A percentile compares a stretch with the other conserved stretches of the same genome.
Evolutionary conservation across 2,113 vertebrate genomes (phyloP).

Genomic region (Peromyscus californicus): DNA sequence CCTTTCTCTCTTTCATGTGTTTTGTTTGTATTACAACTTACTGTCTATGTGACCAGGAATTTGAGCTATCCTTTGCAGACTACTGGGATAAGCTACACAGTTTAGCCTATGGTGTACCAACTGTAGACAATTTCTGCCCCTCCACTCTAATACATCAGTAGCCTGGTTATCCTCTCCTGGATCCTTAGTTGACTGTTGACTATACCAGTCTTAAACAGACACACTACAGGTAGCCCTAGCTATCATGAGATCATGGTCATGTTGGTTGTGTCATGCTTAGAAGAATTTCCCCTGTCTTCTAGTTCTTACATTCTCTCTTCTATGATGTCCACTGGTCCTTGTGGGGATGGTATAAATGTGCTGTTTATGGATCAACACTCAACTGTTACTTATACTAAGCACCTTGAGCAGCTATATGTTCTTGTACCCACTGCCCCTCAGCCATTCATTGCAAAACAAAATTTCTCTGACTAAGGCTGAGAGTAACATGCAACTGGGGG

Average conservation of each 20-base stretch:
- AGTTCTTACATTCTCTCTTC: not conserved
- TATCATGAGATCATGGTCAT: not conserved
- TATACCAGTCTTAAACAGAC: not conserved
- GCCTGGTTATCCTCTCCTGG: not conserved
- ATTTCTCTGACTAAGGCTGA: not conserved
- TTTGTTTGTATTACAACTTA: no score
- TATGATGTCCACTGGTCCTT: not conserved
- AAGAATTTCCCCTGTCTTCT: not conserved
- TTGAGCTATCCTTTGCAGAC: not conserved
- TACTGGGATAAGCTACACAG: not conserved
- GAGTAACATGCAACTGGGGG: not conserved
- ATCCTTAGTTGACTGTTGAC: not conserved
- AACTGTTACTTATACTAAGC: not conserved
- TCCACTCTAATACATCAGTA: not conserved
- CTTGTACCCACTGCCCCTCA: not conserved
- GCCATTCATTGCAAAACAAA: not conserved
- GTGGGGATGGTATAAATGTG: no score
- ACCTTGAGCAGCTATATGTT: not conserved
- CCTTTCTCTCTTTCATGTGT: not conserved
- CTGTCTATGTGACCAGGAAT: not conserved
- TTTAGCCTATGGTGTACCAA: not conserved
- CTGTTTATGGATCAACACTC: not conserved
- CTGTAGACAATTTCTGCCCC: not conserved
- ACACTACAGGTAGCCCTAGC: not conserved
- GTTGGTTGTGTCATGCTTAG: not conserved